Evolutionary conservation across 2,797 vertebrate genomes (phyloP), one percentile per base, ranked within the genome.

Genomic region (Podarcis lilfordi): DNA sequence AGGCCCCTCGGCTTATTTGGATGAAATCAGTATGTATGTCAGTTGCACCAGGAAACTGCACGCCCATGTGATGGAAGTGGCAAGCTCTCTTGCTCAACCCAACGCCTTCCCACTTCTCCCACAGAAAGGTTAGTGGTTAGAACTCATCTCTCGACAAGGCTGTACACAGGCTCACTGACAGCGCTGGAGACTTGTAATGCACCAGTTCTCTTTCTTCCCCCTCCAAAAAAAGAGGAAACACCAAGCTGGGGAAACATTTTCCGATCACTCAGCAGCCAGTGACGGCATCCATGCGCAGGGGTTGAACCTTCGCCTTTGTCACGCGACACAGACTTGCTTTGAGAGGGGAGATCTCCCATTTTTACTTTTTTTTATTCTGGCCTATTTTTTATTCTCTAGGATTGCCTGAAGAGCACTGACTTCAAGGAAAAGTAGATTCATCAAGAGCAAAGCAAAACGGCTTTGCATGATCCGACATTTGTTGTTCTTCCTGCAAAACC

Each of bases 11-110:
- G 11, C 37, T 71, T 32, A 29, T 19, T 19, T 75, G 25, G 78
- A 25, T 88, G 82, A 90, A 88, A 74, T 69, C 93, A 61, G 32
- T 9, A 79, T 69, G 84, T 75, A 61, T 86, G 76, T 84, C 92
- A 87, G 85, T 25, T 19, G 75, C 74, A 55, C 50, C 50, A 91
- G 88, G 89, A 76, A 3, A 88, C 88, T 90, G 77, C 0, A 0
- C 1, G 82, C 40, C 78, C 86, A 29, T 2, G 0, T 66, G 81
- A 76, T 69, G 13, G 66, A 25, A 61, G 17, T 85, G 64, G 59
- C 0, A 69, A 91, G 45, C 85, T 5, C 89, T 3, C 0, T 90
- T 91, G 85, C 93, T 77, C 90, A 91, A 82, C 91, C 21, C 3
- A 1, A 40, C 2, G 2, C 71, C 13, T 90, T 80, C 82, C 79